Base-by-base conservation (phyloP, 2,888 invertebrate genomes). In the Halictus quadricinctus region DNA sequence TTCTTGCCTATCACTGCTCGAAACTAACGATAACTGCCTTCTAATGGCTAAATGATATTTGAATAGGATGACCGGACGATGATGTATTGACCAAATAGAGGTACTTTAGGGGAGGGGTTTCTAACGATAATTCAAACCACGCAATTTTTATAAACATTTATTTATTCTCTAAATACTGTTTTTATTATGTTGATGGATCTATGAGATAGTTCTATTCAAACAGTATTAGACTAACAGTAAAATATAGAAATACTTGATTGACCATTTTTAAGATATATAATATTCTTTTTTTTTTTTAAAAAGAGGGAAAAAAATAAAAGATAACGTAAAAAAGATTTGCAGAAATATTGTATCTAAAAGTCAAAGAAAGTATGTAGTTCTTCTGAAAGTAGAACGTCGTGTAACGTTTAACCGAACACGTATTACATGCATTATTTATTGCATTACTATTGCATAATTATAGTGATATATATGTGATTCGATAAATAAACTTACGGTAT, bases 51-150 rank as follows among this genome's bases (percentile, higher is more conserved):
- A 1, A 66, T 6, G 3, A 21, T 66, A 66, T 36, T 36, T 3
- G 4, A 66, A 66, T 36, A 36, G 66, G 36, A 66, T 36, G 66
- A 66, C 66, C 66, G 36, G 29, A 10, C 36, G 8, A 15, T 66
- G 8, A 15, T 66, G 29, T 66, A 66, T 66, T 18, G 66, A 66
- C 66, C 66, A 66, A 66, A 66, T 36, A 66, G 66, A 66, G 18
- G 18, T 66, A 66, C 21, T 66, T 66, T 18, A 6, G 66, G 18
- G 18, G 10, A 18, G 18, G 36, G 66, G 29, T 36, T 66, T 66
- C 66, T 66, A 66, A 66, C 7, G 36, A 36, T 66, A 66, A 36
- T 66, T 66, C 7, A 7, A 66, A 66, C 18, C 29, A 15, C 6
- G 4, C 36, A 66, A 66, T 25, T 36, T 66, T 66, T 66, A 29